Evolutionary conservation across 1,140 invertebrate species (phyloP).

Genomic region (Onthophagus taurus): DNA sequence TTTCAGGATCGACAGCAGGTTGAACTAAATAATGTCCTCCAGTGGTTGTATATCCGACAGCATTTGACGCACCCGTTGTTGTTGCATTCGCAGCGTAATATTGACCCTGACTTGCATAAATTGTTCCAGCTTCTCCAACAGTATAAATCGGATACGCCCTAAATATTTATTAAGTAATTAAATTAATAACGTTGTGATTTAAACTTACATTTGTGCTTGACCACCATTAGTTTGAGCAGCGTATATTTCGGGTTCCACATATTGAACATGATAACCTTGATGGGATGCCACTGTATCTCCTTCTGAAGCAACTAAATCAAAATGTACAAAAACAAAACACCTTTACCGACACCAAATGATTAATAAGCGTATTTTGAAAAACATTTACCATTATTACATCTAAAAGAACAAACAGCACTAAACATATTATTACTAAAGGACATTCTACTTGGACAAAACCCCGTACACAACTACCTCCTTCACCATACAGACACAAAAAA

Average conservation of each 20-base stretch:
- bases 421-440: no score
- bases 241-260: conserved; percentile 56
- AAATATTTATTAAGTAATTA: neutral
- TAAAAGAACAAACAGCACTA: conserved; percentile 1
- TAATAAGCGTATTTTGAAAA: conserved; percentile 8
- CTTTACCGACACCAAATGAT: conserved; percentile 1
- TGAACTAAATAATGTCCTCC: conserved; percentile 47
- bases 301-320: conserved; percentile 39
- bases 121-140: conserved; percentile 61
- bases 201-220: conserved; percentile 57
- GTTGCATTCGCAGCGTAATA: conserved; percentile 50
- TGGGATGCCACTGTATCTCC: conserved; percentile 41
- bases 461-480: no score
- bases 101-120: conserved; percentile 58
- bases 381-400: conserved; percentile 9
- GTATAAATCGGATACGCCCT: conserved; percentile 77
- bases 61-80: conserved; percentile 49
- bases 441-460: no score
- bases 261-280: conserved; percentile 55
- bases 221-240: conserved; percentile 37
- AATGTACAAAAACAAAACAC: conserved; percentile 11
- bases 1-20: conserved; percentile 47
- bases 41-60: conserved; percentile 46
- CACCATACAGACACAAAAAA: no score
- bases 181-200: neutral